Conservation (phyloP, 2,113 vertebrate species). For the Percina caprodes region DNA sequence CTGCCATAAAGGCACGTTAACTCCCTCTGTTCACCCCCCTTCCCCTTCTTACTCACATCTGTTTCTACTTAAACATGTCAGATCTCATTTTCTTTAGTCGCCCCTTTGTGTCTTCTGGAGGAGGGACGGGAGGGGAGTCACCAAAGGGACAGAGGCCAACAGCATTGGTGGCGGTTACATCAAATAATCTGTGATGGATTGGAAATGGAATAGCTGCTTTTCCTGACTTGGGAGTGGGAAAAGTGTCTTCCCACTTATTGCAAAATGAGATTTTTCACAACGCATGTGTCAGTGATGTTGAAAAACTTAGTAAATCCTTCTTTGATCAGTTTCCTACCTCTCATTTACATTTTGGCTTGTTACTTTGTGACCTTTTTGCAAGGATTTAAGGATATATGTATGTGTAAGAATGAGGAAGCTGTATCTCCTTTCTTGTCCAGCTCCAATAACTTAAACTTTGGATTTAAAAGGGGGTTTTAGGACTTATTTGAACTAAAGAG, state of each 20-base stretch:
- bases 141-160: background rate
- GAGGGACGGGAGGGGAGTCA: background rate
- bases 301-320: background rate
- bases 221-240: background rate
- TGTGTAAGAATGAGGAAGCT: background rate
- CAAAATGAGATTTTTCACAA: background rate
- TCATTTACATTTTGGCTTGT: background rate
- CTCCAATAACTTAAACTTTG: background rate
- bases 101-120: background rate
- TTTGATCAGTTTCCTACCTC: background rate
- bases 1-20: conserved; percentile 36
- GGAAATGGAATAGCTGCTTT: background rate
- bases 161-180: background rate
- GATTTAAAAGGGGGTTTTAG: conserved; percentile 2
- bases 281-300: background rate
- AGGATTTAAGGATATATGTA: too few species aligned
- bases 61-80: conserved; percentile 63
- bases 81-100: conserved; percentile 34
- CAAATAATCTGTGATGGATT: background rate
- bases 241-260: background rate
- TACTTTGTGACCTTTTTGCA: background rate
- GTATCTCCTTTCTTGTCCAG: background rate
- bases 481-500: conserved; percentile 11
- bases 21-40: background rate
- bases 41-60: conserved; percentile 51